phyloP scores from a whole-genome alignment of 2,888 invertebrate species.

The Psylliodes chrysocephalus region DNA sequence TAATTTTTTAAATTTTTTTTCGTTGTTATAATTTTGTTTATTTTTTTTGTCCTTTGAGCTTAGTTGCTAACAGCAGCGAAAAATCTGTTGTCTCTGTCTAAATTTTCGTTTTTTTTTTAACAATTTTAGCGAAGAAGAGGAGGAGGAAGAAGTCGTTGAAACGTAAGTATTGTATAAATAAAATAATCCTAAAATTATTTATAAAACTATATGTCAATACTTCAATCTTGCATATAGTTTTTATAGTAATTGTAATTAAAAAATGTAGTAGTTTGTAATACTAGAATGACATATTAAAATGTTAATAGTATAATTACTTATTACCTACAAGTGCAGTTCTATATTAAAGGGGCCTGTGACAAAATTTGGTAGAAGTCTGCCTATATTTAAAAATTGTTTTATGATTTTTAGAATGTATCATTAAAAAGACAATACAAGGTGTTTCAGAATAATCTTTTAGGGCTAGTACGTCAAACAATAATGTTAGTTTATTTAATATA shows the following conservation, averaged over 20 bases:
- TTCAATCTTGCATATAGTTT: no score
- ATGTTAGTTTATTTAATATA: no score
- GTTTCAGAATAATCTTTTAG: no score
- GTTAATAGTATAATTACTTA: neutral
- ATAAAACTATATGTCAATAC: neutral
- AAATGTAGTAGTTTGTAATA: neutral
- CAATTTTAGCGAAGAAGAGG: slow-evolving; percentile 73
- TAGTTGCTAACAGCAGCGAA: slow-evolving; percentile 50
- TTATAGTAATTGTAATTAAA: neutral
- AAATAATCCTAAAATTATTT: neutral
- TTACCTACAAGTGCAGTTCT: slow-evolving; percentile 15
- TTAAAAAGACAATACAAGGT: no score
- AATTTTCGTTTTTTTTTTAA: slow-evolving; percentile 58
- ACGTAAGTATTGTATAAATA: slow-evolving; percentile 70
- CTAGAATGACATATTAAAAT: neutral
- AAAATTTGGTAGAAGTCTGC: neutral
- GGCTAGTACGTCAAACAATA: no score
- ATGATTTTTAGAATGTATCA: no score
- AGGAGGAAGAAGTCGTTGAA: slow-evolving; percentile 81
- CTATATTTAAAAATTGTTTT: no score
- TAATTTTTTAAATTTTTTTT: slow-evolving; percentile 24
- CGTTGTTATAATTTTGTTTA: slow-evolving; percentile 27
- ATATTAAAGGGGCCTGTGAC: neutral
- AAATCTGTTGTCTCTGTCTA: slow-evolving; percentile 40
- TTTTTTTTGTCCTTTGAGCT: slow-evolving; percentile 46